Evolutionary conservation across 2,888 invertebrate genomes (phyloP).

Genomic region (Hesperia comma): DNA sequence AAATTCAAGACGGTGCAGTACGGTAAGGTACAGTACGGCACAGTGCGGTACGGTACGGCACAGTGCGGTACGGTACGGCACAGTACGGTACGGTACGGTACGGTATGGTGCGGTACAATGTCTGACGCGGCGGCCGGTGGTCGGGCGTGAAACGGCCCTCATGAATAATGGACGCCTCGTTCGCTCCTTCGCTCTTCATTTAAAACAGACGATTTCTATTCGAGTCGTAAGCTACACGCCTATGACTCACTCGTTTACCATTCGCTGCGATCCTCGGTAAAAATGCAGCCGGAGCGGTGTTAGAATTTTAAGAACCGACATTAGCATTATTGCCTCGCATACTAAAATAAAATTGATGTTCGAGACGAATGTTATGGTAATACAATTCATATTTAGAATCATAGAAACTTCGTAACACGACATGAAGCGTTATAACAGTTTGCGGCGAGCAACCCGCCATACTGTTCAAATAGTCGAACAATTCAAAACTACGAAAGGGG

Average conservation of each 20-base stretch:
- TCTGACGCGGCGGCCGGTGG: constrained; percentile 50
- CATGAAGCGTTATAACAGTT: constrained; percentile 76
- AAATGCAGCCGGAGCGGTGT: constrained; percentile 71
- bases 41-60: neutral
- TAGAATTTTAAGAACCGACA: constrained; percentile 72
- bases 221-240: constrained; percentile 77
- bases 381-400: constrained; percentile 47
- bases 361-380: constrained; percentile 33
- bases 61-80: neutral
- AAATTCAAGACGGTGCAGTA: neutral
- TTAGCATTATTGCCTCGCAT: constrained; percentile 59
- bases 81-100: neutral
- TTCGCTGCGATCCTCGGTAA: constrained; percentile 80
- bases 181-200: constrained; percentile 80
- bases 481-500: constrained; percentile 74
- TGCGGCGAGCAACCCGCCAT: constrained; percentile 61
- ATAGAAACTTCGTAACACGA: constrained; percentile 76
- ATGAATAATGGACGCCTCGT: constrained; percentile 80
- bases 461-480: constrained; percentile 79
- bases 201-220: constrained; percentile 83
- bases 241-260: constrained; percentile 81
- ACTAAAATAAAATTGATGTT: constrained; percentile 53
- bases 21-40: neutral
- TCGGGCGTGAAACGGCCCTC: constrained; percentile 71
- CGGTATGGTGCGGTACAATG: constrained; percentile 3